Conservation (phyloP, 2,113 vertebrate species). For the Desmodus rotundus region DNA sequence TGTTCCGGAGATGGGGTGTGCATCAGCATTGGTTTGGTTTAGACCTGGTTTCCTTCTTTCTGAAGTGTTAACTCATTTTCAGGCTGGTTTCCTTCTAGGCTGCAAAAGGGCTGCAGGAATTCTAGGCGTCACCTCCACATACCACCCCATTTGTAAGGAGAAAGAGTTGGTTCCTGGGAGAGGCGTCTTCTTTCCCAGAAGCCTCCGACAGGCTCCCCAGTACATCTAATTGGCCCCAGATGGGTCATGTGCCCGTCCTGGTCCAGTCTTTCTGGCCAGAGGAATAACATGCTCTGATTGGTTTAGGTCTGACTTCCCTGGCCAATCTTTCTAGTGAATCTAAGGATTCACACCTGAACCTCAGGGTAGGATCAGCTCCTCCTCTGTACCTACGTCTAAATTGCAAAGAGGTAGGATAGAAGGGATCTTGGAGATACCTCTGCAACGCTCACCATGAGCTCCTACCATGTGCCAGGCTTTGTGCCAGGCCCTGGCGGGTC, state of each 20-base stretch:
- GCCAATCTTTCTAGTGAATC: neutral
- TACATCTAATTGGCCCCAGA: neutral
- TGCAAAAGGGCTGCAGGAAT: neutral
- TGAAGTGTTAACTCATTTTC: neutral
- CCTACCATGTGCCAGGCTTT: neutral
- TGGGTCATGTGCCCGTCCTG: no score
- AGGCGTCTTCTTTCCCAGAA: neutral
- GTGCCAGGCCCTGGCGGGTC: neutral
- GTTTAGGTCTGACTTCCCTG: neutral
- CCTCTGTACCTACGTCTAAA: neutral
- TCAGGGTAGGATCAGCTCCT: neutral
- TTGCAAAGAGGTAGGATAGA: neutral
- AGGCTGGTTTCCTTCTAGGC: neutral
- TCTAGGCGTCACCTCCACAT: neutral
- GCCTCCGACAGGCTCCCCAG: neutral
- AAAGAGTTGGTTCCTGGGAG: neutral
- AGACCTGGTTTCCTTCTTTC: neutral
- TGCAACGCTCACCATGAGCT: no score
- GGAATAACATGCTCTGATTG: neutral
- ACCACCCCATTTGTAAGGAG: neutral
- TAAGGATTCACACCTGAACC: neutral
- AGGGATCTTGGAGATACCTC: neutral
- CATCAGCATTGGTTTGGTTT: no score
- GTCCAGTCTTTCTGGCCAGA: neutral
- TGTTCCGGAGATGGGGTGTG: neutral